Percentiles rank a stretch among this genome's conserved stretches.
Evolutionary conservation across 2,797 vertebrate species (phyloP).

Genomic region (Vireo griseus): DNA sequence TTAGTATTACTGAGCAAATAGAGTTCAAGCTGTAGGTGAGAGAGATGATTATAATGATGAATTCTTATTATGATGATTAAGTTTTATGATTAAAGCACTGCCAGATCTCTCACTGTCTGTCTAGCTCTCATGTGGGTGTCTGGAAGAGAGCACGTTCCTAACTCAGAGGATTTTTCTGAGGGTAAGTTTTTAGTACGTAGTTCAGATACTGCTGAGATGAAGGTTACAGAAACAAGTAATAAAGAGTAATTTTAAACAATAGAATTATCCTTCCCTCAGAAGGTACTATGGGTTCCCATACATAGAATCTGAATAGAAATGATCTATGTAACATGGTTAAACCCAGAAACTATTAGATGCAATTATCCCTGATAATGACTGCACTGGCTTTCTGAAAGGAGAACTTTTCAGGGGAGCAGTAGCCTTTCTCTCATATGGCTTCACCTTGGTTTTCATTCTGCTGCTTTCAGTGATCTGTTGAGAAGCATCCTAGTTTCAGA

Average conservation of each 20-base stretch:
- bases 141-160: background rate
- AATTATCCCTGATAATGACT: background rate
- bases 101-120: background rate
- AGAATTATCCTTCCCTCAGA: background rate
- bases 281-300: background rate
- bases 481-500: background rate
- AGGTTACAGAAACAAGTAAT: background rate
- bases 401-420: background rate
- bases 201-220: background rate
- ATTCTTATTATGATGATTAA: conserved; percentile 23
- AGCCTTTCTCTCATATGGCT: background rate
- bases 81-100: conserved; percentile 16
- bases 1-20: background rate
- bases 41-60: conserved; percentile 37
- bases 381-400: background rate
- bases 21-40: conserved; percentile 14
- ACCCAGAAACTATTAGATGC: background rate
- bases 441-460: background rate
- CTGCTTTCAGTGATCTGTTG: background rate
- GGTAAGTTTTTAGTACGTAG: background rate
- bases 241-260: background rate
- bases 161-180: background rate
- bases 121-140: background rate
- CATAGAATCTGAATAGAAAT: background rate
- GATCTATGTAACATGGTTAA: background rate